Percentiles rank a stretch among this genome's conserved stretches.
Conservation (phyloP, 2,888 invertebrate species). For the Phoenoteleia sp. region DNA sequence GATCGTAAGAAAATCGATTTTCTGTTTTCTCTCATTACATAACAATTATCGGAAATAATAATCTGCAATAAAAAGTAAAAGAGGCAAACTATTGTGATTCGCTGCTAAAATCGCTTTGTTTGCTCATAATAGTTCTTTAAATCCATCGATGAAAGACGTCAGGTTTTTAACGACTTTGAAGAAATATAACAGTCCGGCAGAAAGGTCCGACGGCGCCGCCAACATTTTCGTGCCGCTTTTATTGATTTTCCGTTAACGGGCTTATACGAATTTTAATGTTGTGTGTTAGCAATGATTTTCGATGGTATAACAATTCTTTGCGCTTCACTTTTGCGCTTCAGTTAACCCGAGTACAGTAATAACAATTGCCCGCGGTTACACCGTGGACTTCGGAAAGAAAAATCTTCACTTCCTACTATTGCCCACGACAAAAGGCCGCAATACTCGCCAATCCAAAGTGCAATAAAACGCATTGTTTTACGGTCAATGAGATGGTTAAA, state of each 20-base stretch:
- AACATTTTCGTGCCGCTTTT: conserved; percentile 63
- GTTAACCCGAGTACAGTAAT: conserved; percentile 16
- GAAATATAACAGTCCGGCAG: conserved; percentile 37
- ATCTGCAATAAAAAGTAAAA: no score
- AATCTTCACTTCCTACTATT: conserved; percentile 23
- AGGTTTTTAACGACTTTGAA: conserved; percentile 43
- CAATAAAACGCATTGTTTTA: conserved; percentile 15
- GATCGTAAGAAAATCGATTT: no score
- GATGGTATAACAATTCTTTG: conserved; percentile 16
- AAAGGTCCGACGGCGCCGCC: background rate
- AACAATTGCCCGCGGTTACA: conserved; percentile 22
- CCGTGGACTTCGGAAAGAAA: background rate
- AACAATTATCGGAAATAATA: no score
- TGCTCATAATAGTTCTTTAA: no score
- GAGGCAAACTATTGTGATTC: no score
- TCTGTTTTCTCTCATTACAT: no score
- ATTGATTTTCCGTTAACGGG: conserved; percentile 67
- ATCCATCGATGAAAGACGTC: no score
- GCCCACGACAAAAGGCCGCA: background rate
- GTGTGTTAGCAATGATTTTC: conserved; percentile 18
- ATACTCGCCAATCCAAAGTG: background rate
- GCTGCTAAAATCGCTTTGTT: no score
- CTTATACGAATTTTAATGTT: conserved; percentile 45
- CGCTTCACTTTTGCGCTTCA: conserved; percentile 26
- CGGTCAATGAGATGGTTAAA: conserved; percentile 2